Evolutionary conservation across 2,113 vertebrate genomes (phyloP).

Genomic region (Clarias magur): DNA sequence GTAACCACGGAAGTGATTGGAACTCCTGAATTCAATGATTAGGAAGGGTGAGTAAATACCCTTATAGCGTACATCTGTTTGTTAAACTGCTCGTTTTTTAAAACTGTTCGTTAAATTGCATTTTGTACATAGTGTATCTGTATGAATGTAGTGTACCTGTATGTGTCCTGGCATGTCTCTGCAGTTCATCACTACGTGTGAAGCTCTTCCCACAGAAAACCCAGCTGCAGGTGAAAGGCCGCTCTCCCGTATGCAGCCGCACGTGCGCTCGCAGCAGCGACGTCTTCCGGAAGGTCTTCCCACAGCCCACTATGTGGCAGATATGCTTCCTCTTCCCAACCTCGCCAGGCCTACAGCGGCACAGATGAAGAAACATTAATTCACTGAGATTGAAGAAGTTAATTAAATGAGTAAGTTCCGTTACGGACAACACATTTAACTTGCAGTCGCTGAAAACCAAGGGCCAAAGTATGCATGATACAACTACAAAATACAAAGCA

Average conservation of each 20-base stretch:
- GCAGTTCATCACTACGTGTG: conserved; percentile 92
- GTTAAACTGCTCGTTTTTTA: too few species aligned
- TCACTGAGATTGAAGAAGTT: neutral
- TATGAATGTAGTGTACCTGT: conserved; percentile 77
- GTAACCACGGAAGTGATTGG: too few species aligned
- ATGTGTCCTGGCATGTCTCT: conserved; percentile 92
- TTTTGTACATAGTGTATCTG: too few species aligned
- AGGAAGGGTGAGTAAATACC: too few species aligned
- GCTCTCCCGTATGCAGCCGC: conserved; percentile 90
- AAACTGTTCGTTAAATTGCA: too few species aligned
- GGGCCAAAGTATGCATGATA: neutral
- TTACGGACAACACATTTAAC: neutral
- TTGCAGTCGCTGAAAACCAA: neutral
- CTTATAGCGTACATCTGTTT: too few species aligned
- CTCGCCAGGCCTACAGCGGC: conserved; percentile 80
- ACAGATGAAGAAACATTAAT: neutral
- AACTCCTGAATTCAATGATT: too few species aligned
- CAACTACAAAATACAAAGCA: neutral
- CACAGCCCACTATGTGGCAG: conserved; percentile 92
- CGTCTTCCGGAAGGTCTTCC: conserved; percentile 94
- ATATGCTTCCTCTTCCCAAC: conserved; percentile 95
- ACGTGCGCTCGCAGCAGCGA: conserved; percentile 92
- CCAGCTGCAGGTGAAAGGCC: conserved; percentile 96
- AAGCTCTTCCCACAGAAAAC: conserved; percentile 95
- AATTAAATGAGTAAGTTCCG: neutral